Evolutionary conservation across 1,140 invertebrate species (phyloP).

Genomic region (Drosophila subobscura): DNA sequence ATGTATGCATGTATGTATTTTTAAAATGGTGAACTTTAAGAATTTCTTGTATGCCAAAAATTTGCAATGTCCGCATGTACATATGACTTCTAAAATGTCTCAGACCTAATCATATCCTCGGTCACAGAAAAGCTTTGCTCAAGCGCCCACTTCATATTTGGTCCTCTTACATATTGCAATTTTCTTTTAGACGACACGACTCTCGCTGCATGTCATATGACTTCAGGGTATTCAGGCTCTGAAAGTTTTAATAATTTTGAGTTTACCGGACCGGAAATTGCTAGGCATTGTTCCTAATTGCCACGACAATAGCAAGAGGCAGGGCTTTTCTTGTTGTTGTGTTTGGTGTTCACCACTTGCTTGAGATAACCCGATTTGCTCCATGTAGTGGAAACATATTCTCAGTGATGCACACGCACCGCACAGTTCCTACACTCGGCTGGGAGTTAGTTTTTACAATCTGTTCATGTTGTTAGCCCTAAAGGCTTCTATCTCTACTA

Average conservation of each 20-base stretch:
- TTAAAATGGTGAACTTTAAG: too few species aligned
- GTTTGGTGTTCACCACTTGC: conserved; percentile 67
- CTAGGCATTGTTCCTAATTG: conserved; percentile 80
- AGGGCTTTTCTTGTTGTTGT: conserved; percentile 38
- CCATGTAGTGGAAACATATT: conserved; percentile 49
- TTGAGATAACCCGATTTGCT: conserved; percentile 50
- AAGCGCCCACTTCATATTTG: conserved; percentile 29
- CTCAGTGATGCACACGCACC: conserved; percentile 79
- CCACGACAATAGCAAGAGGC: conserved; percentile 68
- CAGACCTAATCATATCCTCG: too few species aligned
- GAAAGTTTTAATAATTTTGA: conserved; percentile 70
- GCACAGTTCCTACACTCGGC: conserved; percentile 58
- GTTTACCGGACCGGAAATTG: conserved; percentile 77
- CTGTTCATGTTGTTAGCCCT: conserved; percentile 14
- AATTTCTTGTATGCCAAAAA: too few species aligned
- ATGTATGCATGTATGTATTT: too few species aligned
- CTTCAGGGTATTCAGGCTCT: conserved; percentile 49
- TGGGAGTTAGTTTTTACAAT: conserved; percentile 62
- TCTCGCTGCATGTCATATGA: conserved; percentile 59
- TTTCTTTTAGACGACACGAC: conserved; percentile 55
- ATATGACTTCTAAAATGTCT: too few species aligned
- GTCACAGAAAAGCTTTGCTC: not conserved
- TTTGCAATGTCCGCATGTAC: too few species aligned
- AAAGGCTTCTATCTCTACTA: conserved; percentile 13
- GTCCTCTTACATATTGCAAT: conserved; percentile 31